Conservation (phyloP, 2,888 invertebrate species). For the Scaptomyza reducta region DNA sequence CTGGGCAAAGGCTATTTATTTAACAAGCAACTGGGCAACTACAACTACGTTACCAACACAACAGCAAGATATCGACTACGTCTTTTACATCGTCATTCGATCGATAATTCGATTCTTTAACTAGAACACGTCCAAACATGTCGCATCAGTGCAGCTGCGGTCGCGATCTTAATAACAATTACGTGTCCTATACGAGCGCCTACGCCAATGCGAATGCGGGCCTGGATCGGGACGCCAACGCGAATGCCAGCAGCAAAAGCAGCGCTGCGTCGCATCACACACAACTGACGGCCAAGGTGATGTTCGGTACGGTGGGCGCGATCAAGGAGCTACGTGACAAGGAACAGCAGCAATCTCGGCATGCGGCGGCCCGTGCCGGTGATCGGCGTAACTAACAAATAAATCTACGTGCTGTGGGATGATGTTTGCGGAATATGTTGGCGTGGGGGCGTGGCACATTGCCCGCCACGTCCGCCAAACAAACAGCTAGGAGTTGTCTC, state of each 20-base stretch:
- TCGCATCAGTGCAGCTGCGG: conserved; percentile 85
- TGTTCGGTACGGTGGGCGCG: conserved; percentile 89
- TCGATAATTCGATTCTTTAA: conserved; percentile 21
- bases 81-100: conserved; percentile 18
- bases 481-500: background rate
- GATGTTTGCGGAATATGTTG: conserved; percentile 12
- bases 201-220: conserved; percentile 82
- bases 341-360: conserved; percentile 88
- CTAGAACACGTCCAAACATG: conserved; percentile 75
- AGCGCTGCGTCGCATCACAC: conserved; percentile 72
- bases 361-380: conserved; percentile 84
- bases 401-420: conserved; percentile 13
- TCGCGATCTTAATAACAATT: conserved; percentile 85
- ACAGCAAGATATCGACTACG: background rate
- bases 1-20: conserved; percentile 26
- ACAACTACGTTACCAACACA: background rate
- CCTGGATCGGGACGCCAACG: conserved; percentile 81
- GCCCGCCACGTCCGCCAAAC: conserved; percentile 4
- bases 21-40: background rate
- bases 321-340: conserved; percentile 90
- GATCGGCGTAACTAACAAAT: conserved; percentile 81
- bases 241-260: conserved; percentile 57
- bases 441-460: conserved; percentile 16
- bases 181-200: conserved; percentile 84
- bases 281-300: conserved; percentile 89